phyloP scores from a whole-genome alignment of 2,888 invertebrate genomes.

The Agrochola circellaris region DNA sequence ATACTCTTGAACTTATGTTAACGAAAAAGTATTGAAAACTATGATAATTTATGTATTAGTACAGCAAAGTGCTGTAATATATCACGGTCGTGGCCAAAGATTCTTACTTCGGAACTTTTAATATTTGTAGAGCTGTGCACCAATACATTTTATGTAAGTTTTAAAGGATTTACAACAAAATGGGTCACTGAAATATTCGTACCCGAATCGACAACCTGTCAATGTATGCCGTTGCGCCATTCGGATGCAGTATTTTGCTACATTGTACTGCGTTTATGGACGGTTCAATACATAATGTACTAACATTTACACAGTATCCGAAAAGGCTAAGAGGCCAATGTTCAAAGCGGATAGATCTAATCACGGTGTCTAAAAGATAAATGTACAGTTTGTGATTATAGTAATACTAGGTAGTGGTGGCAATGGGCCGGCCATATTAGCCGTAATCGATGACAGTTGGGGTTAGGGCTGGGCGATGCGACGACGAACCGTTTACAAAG shows the following conservation, averaged over 20 bases:
- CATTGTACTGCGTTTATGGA: slow-evolving; percentile 26
- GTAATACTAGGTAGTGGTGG: no score
- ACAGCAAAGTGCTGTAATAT: slow-evolving; percentile 16
- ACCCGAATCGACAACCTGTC: slow-evolving; percentile 52
- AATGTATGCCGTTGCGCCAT: slow-evolving; percentile 42
- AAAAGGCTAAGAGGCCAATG: slow-evolving; percentile 14
- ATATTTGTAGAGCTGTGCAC: slow-evolving; percentile 16
- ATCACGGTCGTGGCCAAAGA: slow-evolving; percentile 12
- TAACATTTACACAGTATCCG: neutral
- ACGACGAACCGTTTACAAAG: no score
- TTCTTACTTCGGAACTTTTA: neutral
- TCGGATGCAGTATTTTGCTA: slow-evolving; percentile 50
- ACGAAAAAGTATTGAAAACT: neutral
- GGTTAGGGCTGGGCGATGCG: no score
- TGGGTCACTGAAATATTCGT: slow-evolving; percentile 48
- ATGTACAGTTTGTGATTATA: neutral
- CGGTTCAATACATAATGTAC: slow-evolving; percentile 17
- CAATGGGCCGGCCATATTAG: no score
- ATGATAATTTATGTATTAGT: slow-evolving; percentile 17
- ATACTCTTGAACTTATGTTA: neutral
- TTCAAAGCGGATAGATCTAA: neutral
- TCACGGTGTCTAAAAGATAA: slow-evolving; percentile 1
- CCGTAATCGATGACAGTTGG: no score
- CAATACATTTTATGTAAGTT: slow-evolving; percentile 14
- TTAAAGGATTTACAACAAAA: slow-evolving; percentile 38